These are phyloP conservation scores for Sparidentex hasta DNA, from an alignment of 2,797 vertebrate genomes.

Conservation along the genomic window DNA sequence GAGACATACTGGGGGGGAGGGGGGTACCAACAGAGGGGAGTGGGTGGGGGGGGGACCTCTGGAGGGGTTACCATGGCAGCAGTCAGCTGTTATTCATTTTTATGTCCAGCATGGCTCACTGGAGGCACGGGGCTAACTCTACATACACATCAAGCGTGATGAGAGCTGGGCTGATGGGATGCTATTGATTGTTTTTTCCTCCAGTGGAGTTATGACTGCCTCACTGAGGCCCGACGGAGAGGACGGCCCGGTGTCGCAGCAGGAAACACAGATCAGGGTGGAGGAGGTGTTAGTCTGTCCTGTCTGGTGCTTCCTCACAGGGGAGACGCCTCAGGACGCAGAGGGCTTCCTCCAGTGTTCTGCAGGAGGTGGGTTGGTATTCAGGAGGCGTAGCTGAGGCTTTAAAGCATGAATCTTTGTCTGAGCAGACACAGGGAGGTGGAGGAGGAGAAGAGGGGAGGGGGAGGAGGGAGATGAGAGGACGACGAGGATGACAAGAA, in stretches of 20 bases:
- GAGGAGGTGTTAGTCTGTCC: neutral
- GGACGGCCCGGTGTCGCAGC: neutral
- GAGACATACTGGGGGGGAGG: conserved; percentile 5
- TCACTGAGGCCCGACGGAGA: neutral
- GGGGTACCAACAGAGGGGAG: too few relatives aligned
- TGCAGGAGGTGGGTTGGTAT: conserved; percentile 41
- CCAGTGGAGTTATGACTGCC: neutral
- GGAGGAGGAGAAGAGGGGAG: conserved; percentile 14
- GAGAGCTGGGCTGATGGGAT: conserved; percentile 21
- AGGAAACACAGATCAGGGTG: neutral
- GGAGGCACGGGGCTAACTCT: conserved; percentile 25
- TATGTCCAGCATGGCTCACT: conserved; percentile 46
- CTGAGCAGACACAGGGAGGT: conserved; percentile 37
- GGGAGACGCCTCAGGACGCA: conserved; percentile 10
- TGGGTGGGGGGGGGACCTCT: conserved; percentile 13
- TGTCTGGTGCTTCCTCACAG: neutral
- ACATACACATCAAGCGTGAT: neutral
- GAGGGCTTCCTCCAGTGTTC: conserved; percentile 28
- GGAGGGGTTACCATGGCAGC: conserved; percentile 65
- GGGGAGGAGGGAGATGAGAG: neutral
- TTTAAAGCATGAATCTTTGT: conserved; percentile 49
- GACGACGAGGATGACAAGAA: conserved; percentile 12
- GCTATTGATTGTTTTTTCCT: conserved; percentile 31
- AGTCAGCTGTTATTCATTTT: conserved; percentile 58
- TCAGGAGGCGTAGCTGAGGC: conserved; percentile 39